Evolutionary conservation across 1,140 invertebrate genomes (phyloP).

Genomic region (Argopecten irradians): DNA sequence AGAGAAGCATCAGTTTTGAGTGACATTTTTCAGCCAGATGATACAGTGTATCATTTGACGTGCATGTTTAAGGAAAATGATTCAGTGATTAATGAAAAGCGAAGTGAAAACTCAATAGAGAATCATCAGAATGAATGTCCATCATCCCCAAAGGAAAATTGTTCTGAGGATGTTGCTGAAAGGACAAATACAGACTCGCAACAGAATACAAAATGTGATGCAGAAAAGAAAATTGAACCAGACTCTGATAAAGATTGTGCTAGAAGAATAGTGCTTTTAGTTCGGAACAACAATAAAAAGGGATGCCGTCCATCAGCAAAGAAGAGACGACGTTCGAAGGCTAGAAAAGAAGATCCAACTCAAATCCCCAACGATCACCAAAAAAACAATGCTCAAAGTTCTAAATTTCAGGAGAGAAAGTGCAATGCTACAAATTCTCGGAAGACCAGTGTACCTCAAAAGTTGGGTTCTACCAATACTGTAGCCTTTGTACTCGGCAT

Average conservation of each 20-base stretch:
- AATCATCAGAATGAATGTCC: background rate
- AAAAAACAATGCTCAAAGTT: background rate
- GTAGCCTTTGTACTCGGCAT: constrained; percentile 39
- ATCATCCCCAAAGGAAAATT: background rate
- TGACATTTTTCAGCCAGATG: background rate
- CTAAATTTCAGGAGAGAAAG: background rate
- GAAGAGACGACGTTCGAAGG: constrained; percentile 31
- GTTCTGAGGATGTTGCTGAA: background rate
- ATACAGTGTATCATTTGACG: background rate
- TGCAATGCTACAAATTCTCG: background rate
- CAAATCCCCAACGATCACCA: background rate
- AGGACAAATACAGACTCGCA: background rate
- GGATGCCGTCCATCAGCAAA: constrained; percentile 33
- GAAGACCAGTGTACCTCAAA: background rate
- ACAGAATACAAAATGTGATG: background rate
- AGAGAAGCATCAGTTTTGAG: background rate
- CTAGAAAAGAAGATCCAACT: constrained; percentile 28
- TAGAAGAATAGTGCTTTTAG: constrained; percentile 7
- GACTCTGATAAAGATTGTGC: constrained; percentile 28
- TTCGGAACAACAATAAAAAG: constrained; percentile 37
- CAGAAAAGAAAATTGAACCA: background rate
- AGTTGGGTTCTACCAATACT: background rate
- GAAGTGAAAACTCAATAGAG: background rate
- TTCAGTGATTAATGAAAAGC: background rate
- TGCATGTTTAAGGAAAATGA: background rate